These are phyloP conservation scores for Indicator maculatus DNA, from an alignment of 2,113 vertebrate species.

Conservation along the genomic window DNA sequence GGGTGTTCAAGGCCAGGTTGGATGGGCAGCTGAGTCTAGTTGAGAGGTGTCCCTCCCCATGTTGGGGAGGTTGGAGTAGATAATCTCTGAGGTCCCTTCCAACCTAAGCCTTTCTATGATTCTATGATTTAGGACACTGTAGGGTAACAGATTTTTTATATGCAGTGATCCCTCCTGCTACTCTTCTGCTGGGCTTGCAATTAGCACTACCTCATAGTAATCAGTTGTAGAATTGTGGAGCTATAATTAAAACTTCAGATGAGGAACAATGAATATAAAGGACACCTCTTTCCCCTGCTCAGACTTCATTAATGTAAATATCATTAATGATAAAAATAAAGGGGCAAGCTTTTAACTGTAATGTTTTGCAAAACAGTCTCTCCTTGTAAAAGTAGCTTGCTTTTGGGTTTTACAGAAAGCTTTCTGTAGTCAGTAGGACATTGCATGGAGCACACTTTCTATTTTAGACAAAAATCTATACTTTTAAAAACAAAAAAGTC, in stretches of 20 bases:
- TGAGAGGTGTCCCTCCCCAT: too few species aligned
- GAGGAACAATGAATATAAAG: neutral
- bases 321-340: neutral
- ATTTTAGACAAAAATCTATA: neutral
- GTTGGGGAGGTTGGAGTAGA: too few species aligned
- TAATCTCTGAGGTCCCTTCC: too few species aligned
- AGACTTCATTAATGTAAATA: neutral
- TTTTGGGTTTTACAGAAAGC: neutral
- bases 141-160: neutral
- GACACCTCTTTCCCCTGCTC: neutral
- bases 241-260: conserved; percentile 32
- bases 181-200: neutral
- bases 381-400: neutral
- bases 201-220: neutral
- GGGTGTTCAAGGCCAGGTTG: too few species aligned
- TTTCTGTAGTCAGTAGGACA: neutral
- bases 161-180: neutral
- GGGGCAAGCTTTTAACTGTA: neutral
- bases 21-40: too few species aligned
- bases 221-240: neutral
- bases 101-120: too few species aligned
- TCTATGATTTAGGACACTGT: neutral
- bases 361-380: neutral
- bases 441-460: neutral
- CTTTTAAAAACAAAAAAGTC: neutral